Evolutionary conservation across 2,888 invertebrate genomes (phyloP), one percentile per base, ranked within the genome.

Genomic region (Leucophora obtusa): DNA sequence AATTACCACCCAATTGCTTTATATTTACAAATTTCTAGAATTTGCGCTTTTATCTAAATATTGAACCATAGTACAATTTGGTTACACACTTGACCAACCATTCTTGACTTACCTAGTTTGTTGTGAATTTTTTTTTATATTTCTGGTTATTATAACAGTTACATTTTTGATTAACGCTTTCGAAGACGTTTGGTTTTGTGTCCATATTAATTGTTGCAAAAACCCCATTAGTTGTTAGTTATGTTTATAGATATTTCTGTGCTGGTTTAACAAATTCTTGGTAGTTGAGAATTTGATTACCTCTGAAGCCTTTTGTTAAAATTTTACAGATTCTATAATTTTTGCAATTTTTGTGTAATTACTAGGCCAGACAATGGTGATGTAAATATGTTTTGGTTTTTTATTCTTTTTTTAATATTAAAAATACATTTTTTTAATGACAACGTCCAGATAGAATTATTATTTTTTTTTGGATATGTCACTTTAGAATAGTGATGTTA

Each of bases 201-300:
- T 74, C 77, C 77, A 81, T 60, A 81, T 60, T 17, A 77, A 56
- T 70, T 68, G 54, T 70, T 81, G 81, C 65, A 81, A 71, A 33
- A 81, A 9, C 38, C 81, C 81, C 81, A 81, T 81, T 74, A 77
- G 77, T 50, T 65, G 33, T 11, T 2, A 54, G 50, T 28, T 17
- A 38, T 72, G 65, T 38, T 69, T 69, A 47, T 35, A 62, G n/a
- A 43, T 51, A 15, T 58, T 58, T 59, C 33, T 65, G 21, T 18
- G 51, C n/a, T 50, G 43, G 15, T 70, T 66, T 28, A 43, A 28
- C 15, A 59, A 65, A 7, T 35, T 71, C 28, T 69, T 9, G 56
- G 6, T n/a, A 18, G 28, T n/a, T 56, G 21, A 53, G 53, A 65
- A 54, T 59, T 56, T n/a, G 33, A 15, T 14, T 56, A 24, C 15